Percentiles rank a stretch among this genome's conserved stretches.
These are phyloP conservation scores for Athene cunicularia DNA, from an alignment of 2,113 vertebrate genomes.

Conservation along the genomic window DNA sequence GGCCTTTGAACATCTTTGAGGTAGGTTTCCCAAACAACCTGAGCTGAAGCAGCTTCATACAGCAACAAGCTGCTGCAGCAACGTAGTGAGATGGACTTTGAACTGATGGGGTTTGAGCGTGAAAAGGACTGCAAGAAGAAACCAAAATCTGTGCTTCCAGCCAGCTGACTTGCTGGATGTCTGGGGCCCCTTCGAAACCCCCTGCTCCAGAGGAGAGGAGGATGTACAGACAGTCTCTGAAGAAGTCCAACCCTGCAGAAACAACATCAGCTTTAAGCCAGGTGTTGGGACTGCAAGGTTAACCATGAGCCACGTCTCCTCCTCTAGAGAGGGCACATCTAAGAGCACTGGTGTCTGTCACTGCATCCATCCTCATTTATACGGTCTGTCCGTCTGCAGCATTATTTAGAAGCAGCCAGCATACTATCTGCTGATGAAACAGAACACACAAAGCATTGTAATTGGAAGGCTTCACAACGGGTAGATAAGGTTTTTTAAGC, in stretches of 20 bases:
- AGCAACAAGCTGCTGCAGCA: fast-evolving
- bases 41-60: neutral
- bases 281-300: neutral
- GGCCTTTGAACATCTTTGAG: fast-evolving
- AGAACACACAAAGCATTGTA: neutral
- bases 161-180: neutral
- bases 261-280: neutral
- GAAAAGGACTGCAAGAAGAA: neutral
- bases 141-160: neutral
- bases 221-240: neutral
- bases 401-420: neutral
- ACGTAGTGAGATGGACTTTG: fast-evolving
- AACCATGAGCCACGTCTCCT: neutral
- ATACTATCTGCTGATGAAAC: neutral
- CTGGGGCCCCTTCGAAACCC: neutral
- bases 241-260: neutral
- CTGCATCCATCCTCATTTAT: neutral
- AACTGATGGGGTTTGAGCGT: fast-evolving
- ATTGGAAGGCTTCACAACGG: neutral
- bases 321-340: neutral
- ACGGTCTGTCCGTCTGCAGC: neutral
- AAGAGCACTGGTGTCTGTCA: neutral
- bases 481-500: neutral
- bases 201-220: neutral
- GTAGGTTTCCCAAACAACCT: neutral